A percentile compares a stretch with the other conserved stretches of the same genome.
phyloP scores from a whole-genome alignment of 1,140 invertebrate genomes.

The Drosophila triauraria region DNA sequence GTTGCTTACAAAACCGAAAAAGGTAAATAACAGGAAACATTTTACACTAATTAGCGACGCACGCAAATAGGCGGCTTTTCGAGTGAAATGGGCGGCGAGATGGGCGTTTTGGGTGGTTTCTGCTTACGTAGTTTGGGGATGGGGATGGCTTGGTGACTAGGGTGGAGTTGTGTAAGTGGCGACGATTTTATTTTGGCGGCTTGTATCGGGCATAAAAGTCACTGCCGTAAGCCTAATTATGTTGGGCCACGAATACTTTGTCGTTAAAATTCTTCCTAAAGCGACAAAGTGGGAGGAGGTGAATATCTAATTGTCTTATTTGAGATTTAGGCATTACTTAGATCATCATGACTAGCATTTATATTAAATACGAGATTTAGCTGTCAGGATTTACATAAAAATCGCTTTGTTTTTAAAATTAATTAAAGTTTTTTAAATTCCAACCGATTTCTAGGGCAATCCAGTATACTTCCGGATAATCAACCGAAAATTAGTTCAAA shows the following conservation, averaged over 20 bases:
- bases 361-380: not conserved
- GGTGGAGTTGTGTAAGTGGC: constrained; percentile 33
- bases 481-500: too few relatives aligned
- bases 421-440: too few relatives aligned
- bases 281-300: not conserved
- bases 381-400: not conserved
- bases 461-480: too few relatives aligned
- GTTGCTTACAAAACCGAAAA: constrained; percentile 74
- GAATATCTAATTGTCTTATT: constrained; percentile 26
- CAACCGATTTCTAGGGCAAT: too few relatives aligned
- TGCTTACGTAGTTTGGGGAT: not conserved
- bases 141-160: constrained; percentile 5
- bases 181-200: constrained; percentile 39
- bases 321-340: not conserved
- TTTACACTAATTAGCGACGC: constrained; percentile 83
- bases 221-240: constrained; percentile 80
- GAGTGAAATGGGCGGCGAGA: constrained; percentile 28
- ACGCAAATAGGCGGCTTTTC: constrained; percentile 74
- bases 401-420: too few relatives aligned
- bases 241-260: constrained; percentile 71
- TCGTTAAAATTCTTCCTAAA: constrained; percentile 42
- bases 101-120: constrained; percentile 1
- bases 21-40: constrained; percentile 84
- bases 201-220: constrained; percentile 67
- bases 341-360: not conserved